These are phyloP conservation scores for Rhinolophus sinicus DNA, from an alignment of 2,113 vertebrate genomes.

Conservation along the genomic window DNA sequence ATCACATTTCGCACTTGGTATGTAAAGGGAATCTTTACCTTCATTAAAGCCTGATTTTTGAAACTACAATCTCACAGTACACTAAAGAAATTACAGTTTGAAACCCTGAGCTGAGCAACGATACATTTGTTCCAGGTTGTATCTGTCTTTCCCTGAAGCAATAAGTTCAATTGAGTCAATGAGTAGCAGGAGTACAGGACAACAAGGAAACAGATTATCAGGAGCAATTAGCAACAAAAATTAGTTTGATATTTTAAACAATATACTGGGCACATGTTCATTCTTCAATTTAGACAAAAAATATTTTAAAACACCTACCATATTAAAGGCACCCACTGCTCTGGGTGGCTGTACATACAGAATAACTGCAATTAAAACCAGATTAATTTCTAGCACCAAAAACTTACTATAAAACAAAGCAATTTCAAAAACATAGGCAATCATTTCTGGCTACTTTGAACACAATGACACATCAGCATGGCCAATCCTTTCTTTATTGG, in stretches of 20 bases:
- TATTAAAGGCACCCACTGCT: neutral
- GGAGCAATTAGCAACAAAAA: neutral
- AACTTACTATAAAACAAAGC: slow-evolving; percentile 40
- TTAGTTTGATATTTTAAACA: slow-evolving; percentile 3
- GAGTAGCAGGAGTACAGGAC: neutral
- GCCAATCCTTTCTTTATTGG: neutral
- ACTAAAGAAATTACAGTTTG: slow-evolving; percentile 7
- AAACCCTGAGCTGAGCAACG: neutral
- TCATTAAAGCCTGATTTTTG: neutral
- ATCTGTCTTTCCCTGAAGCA: neutral
- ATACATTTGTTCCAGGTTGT: slow-evolving; percentile 10
- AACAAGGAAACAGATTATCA: slow-evolving; percentile 34
- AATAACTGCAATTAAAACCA: neutral
- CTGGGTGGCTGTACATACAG: neutral
- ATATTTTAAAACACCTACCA: neutral
- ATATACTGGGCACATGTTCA: neutral
- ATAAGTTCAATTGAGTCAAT: slow-evolving; percentile 25
- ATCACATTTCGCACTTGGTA: slow-evolving; percentile 22
- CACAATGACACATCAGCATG: neutral
- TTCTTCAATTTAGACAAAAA: slow-evolving; percentile 25
- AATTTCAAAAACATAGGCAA: neutral
- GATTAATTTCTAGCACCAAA: slow-evolving; percentile 6
- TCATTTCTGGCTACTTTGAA: neutral
- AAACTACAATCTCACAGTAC: slow-evolving; percentile 10
- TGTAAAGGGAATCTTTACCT: neutral